A percentile compares a stretch with the other conserved stretches of the same genome.
Conservation (phyloP, 2,888 invertebrate species). For the Auanema sp. region DNA sequence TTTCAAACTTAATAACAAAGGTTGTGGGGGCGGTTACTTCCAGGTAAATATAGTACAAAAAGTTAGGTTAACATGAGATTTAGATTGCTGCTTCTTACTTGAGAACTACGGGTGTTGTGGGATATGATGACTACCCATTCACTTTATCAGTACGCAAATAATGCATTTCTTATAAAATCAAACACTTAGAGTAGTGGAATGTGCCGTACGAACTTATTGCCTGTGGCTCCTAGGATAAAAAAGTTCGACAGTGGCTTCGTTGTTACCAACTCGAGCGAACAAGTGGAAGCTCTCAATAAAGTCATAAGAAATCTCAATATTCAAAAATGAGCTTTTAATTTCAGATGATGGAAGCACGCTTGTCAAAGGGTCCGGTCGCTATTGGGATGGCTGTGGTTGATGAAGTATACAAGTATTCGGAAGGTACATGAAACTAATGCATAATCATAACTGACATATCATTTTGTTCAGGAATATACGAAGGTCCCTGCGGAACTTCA, state of each 20-base stretch:
- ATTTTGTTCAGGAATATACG: conserved; percentile 31
- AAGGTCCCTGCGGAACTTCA: conserved; percentile 30
- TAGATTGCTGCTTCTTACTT: conserved; percentile 27
- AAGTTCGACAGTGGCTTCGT: conserved; percentile 9
- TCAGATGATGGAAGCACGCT: conserved; percentile 27
- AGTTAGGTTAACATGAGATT: background rate
- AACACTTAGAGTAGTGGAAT: background rate
- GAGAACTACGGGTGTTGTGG: conserved; percentile 14
- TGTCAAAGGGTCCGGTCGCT: conserved; percentile 31
- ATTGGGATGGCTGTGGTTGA: conserved; percentile 72
- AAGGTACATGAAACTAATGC: conserved; percentile 65
- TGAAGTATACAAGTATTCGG: conserved; percentile 85
- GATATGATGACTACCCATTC: conserved; percentile 25
- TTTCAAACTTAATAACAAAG: conserved; percentile 68
- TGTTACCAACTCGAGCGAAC: background rate
- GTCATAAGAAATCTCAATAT: background rate
- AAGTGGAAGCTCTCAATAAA: conserved; percentile 4
- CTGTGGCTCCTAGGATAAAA: conserved; percentile 2
- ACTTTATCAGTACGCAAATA: background rate
- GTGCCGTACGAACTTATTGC: background rate
- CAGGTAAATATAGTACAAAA: conserved; percentile 19
- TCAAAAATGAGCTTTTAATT: too few species aligned
- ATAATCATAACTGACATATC: conserved; percentile 1
- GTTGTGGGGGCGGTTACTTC: conserved; percentile 83
- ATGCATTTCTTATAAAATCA: background rate